These are phyloP conservation scores for Corythaixoides concolor DNA, from an alignment of 2,113 vertebrate genomes.

Conservation along the genomic window DNA sequence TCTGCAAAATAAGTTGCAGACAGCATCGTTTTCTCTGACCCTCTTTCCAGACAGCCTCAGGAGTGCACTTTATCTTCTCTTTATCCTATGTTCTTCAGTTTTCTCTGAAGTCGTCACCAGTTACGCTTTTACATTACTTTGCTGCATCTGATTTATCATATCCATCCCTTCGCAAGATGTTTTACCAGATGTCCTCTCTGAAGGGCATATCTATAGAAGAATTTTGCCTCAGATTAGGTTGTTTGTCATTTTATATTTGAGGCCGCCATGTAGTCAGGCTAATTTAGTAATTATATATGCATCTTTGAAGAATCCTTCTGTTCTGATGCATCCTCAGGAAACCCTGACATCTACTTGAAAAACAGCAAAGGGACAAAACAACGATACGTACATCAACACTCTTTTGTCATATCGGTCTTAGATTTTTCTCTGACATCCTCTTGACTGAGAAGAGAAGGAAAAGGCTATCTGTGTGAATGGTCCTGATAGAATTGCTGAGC, in stretches of 20 bases:
- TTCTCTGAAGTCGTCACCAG: constrained; percentile 9
- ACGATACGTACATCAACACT: fast-evolving
- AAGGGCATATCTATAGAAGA: neutral
- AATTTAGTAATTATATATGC: neutral
- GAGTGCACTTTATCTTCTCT: neutral
- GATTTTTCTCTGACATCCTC: neutral
- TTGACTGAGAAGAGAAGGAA: neutral
- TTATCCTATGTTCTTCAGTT: neutral
- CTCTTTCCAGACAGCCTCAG: constrained; percentile 15
- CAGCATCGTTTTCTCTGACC: constrained; percentile 23
- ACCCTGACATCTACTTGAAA: neutral
- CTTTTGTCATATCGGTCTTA: neutral
- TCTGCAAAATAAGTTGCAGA: constrained; percentile 17
- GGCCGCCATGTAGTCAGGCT: neutral
- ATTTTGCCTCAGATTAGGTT: neutral
- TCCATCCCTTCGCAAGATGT: neutral
- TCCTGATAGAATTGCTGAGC: neutral
- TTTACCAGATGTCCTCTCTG: constrained; percentile 6
- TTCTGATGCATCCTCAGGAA: neutral
- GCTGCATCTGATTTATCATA: neutral
- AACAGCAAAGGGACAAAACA: neutral
- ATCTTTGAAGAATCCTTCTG: neutral
- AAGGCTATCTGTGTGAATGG: neutral
- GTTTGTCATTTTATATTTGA: constrained; percentile 1
- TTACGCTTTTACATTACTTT: neutral